Evolutionary conservation across 2,797 vertebrate genomes (phyloP), one percentile per base, ranked within the genome.

Genomic region (Oophaga sylvatica): DNA sequence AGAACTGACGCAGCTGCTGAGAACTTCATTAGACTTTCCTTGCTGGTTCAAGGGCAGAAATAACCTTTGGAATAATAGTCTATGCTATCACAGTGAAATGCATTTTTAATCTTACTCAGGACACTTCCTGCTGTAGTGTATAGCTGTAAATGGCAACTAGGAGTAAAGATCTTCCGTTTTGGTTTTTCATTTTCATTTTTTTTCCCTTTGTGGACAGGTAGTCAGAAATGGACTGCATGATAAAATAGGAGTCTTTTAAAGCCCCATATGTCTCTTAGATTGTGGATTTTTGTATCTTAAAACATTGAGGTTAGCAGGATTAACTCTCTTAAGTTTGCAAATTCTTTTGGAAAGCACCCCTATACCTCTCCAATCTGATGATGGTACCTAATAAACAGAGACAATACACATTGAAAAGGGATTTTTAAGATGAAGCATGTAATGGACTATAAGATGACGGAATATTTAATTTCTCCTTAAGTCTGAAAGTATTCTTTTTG

Each of bases 1-100:
- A 70, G 92, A 93, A 93, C 90, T 91, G 93, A 93, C 88, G 92
- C 84, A 91, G 93, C 93, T 94, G 93, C 93, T 94, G 91, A 92
- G 93, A 93, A 93, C 93, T 92, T 89, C 92, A 92, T 92, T 92
- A 93, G 92, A 92, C 89, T 91, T 94, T 94, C 95, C 96, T 96
- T 95, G 96, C 96, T 96, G 96, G 95, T 94, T 77, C 95, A 90
- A 96, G 96, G 95, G 95, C 86, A 92, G 90, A 93, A 88, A 90
- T 93, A 91, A 89, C 92, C 92, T 88, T 94, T 94, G 92, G 91
- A 89, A 92, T 29, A 91, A 88, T 91, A 81, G 90, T 93, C 92
- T 92, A 90, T 93, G 92, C 93, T 93, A 94, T 94, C 93, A 93
- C 94, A 91, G 87, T 90, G 91, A 93, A 92, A 92, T 90, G 92